Evolutionary conservation across 2,888 invertebrate species (phyloP), one percentile per base, ranked within the genome.

Genomic region (Cordilura impudica): DNA sequence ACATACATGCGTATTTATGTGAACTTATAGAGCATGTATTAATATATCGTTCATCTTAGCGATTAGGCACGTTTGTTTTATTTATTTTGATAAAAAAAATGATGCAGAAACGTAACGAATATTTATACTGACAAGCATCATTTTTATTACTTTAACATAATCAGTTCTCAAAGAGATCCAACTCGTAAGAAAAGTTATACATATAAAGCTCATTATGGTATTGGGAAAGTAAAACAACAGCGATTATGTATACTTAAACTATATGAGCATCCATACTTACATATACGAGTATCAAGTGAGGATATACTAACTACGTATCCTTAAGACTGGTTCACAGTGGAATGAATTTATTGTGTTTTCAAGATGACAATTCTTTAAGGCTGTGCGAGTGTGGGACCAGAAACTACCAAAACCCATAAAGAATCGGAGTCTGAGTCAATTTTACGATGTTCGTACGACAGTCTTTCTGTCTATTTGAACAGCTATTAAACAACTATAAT

Each of bases 21-120:
- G 16, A n/a, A n/a, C n/a, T n/a, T 26, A 19, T 21, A 21, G 10
- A n/a, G n/a, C 14, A 26, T 23, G 26, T 23, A 45, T 12, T 10
- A 47, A 19, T n/a, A 43, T 71, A 54, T 49, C 35, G 23, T 51
- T 60, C 53, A 53, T 43, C 43, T 26, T 16, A 16, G 12, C 54
- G 53, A 71, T 71, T 54, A 71, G 31, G 53, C 71, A 71, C 71
- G 71, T 71, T 35, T 53, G 8, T 0, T 19, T 39, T 29, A 45
- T 71, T 61, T 61, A 29, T 23, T 19, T 53, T 54, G 29, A 45
- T 61, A 63, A 71, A 16, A 19, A 69, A n/a, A 16, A 58, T 10
- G 31, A n/a, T n/a, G n/a, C n/a, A n/a, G n/a, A 19, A 35, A 51
- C 8, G 51, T 53, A 10, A 53, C n/a, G 21, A 45, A 54, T 29